These are phyloP conservation scores for Camelus bactrianus DNA, from an alignment of 2,113 vertebrate genomes.

Conservation along the genomic window DNA sequence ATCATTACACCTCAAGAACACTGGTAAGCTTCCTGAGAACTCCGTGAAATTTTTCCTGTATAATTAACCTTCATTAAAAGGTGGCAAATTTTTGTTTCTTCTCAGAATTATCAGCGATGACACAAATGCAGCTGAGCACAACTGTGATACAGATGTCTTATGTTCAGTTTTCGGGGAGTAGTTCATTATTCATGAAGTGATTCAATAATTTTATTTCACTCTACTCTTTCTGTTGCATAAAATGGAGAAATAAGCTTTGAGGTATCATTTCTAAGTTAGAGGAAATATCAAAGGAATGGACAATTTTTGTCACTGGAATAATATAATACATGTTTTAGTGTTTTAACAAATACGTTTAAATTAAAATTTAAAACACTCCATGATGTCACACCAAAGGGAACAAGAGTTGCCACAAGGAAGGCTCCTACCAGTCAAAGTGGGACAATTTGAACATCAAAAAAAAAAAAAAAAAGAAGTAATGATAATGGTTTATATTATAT, in stretches of 20 bases:
- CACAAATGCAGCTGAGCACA: not conserved
- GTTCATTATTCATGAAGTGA: conserved; percentile 48
- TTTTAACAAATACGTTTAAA: conserved; percentile 39
- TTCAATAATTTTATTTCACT: not conserved
- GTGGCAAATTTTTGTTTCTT: not conserved
- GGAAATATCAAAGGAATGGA: not conserved
- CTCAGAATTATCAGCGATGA: conserved; percentile 37
- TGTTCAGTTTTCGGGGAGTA: conserved; percentile 44
- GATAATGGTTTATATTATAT: not conserved
- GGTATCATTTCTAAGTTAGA: conserved; percentile 35
- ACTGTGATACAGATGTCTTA: not conserved
- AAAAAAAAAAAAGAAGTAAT: not conserved
- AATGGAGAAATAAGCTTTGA: not conserved
- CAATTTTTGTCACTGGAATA: not conserved
- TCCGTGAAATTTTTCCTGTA: conserved; percentile 6
- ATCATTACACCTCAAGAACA: conserved; percentile 43
- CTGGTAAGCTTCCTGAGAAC: conserved; percentile 2
- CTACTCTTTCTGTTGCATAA: not conserved
- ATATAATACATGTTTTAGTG: not conserved
- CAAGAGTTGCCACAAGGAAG: not conserved
- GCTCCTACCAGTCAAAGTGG: not conserved
- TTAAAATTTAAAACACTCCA: conserved; percentile 33
- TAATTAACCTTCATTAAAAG: conserved; percentile 63
- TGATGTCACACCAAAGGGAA: not conserved
- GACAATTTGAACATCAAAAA: conserved; percentile 44